These are phyloP conservation scores for Siniperca knerii DNA, from an alignment of 2,113 vertebrate species.

Conservation along the genomic window DNA sequence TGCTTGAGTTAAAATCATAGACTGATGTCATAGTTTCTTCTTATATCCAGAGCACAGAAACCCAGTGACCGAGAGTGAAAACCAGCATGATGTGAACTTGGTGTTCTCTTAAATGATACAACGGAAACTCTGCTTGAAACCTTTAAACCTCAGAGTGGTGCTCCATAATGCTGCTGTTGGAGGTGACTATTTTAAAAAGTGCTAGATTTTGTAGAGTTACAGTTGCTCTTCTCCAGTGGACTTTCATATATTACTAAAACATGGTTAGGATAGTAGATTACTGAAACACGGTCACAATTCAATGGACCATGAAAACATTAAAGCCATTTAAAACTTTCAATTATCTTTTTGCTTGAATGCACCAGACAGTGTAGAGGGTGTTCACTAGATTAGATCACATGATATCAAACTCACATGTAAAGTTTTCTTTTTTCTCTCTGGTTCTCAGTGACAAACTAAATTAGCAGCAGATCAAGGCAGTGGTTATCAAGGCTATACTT, in stretches of 20 bases:
- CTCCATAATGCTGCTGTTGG: neutral
- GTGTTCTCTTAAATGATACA: conserved; percentile 58
- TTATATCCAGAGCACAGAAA: conserved; percentile 56
- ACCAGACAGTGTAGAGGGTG: no score
- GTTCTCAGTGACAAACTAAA: neutral
- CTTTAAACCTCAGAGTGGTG: conserved; percentile 39
- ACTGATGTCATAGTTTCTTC: conserved; percentile 74
- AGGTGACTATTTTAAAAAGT: conserved; percentile 22
- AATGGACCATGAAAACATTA: neutral
- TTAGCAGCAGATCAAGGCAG: neutral
- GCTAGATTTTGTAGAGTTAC: neutral
- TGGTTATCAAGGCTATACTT: neutral
- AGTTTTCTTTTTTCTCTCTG: neutral
- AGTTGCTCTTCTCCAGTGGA: neutral
- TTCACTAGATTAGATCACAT: neutral
- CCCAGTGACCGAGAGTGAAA: conserved; percentile 58
- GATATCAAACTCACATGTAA: neutral
- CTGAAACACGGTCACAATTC: neutral
- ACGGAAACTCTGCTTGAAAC: conserved; percentile 67
- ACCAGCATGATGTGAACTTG: conserved; percentile 48
- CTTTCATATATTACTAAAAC: neutral
- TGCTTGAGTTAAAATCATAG: conserved; percentile 68
- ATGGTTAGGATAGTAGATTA: neutral
- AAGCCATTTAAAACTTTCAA: neutral
- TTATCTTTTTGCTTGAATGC: neutral